Evolutionary conservation across 64 coral and sea anemone species (phyloP), one percentile per base, ranked within the genome.

Genomic region (Pocillopora verrucosa): DNA sequence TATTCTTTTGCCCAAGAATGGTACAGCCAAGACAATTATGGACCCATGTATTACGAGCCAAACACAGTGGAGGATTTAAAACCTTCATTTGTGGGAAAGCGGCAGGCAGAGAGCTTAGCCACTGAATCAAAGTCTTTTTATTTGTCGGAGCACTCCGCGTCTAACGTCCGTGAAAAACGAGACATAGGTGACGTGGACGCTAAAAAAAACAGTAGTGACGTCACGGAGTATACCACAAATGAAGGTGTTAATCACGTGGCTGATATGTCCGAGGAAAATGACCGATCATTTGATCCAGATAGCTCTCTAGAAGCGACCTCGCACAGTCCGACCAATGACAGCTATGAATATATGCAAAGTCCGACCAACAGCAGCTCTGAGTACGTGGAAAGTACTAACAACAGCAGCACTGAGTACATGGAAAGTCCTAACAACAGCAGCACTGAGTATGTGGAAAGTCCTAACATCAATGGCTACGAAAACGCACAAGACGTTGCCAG

Each of bases 1-100:
- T 37, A 84, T 72, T 72, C 63, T 84, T 1, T 84, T 56, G 45
- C 82, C 15, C 82, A 84, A 84, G 63, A 84, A 84, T 84, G 82
- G 82, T 38, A 84, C n/a, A 70, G 36, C n/a, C 82, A 72, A n/a
- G 63, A 69, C 20, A 26, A 84, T 37, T 70, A 56, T 30, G 41
- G 35, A 24, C 36, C 63, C 0, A 16, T 19, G 60, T 35, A 68
- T 37, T 41, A 56, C 65, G 22, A 63, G 11, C 19, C 37, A 22
- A n/a, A 36, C 15, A 45, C 25, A 22, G 35, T 70, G 10, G 14
- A n/a, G 41, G 38, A 56, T n/a, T 19, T 15, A 45, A 2, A 51
- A 20, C 35, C 75, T 20, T 77, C 75, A 45, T 77, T 84, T 57
- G 16, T 19, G n/a, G 20, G 72, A 12, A 84, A 70, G 56, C 37